Conservation (phyloP, 1,140 invertebrate species). For the Dinothrombium tinctorium region DNA sequence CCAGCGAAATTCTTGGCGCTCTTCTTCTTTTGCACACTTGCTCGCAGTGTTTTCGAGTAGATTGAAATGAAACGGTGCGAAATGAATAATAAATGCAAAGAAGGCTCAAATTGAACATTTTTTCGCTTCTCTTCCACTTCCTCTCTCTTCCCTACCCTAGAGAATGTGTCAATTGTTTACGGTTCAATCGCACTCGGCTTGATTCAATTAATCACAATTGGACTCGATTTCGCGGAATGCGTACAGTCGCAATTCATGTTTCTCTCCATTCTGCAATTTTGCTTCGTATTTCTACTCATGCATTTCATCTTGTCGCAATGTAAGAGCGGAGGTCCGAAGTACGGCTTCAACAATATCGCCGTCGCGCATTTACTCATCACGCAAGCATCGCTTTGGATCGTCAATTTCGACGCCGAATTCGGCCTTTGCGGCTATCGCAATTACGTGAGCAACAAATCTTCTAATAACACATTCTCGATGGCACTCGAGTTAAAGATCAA, state of each 20-base stretch:
- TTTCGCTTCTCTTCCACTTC: not conserved
- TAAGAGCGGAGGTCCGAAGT: not conserved
- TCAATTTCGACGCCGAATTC: conserved; percentile 2
- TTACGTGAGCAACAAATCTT: not conserved
- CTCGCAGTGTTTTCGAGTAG: no score
- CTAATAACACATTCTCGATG: not conserved
- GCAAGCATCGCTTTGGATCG: conserved; percentile 10
- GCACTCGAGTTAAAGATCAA: no score
- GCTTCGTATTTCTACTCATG: conserved; percentile 8
- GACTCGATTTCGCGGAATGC: conserved; percentile 6
- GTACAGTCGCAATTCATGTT: conserved; percentile 7
- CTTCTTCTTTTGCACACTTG: not conserved
- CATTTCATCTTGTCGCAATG: conserved; percentile 11
- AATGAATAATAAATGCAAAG: no score
- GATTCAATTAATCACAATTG: conserved; percentile 7
- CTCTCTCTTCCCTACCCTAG: not conserved
- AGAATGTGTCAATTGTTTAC: conserved; percentile 6
- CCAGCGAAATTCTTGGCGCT: not conserved
- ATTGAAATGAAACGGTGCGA: no score
- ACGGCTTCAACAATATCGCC: conserved; percentile 9
- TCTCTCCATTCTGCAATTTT: conserved; percentile 10
- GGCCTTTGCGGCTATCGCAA: not conserved
- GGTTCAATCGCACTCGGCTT: conserved; percentile 8
- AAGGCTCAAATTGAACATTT: no score
- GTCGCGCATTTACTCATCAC: conserved; percentile 10